phyloP scores from a whole-genome alignment of 2,797 vertebrate species.

The Chromis chromis region DNA sequence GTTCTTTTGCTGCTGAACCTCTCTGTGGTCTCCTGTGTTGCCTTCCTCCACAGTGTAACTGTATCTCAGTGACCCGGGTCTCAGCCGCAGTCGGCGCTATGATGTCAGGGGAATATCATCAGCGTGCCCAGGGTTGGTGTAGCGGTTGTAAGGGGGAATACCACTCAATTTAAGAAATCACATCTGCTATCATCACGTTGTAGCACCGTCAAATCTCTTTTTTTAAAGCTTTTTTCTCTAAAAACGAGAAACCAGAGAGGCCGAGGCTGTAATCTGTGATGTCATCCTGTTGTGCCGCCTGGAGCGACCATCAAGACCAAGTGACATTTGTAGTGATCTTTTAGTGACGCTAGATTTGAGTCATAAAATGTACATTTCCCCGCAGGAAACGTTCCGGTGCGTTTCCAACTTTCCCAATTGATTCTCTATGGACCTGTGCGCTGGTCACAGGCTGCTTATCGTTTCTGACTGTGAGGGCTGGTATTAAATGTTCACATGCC shows the following conservation, averaged over 20 bases:
- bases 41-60: constrained; percentile 59
- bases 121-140: constrained; percentile 35
- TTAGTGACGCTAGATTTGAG: constrained; percentile 29
- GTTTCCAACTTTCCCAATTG: constrained; percentile 57
- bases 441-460: constrained; percentile 41
- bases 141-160: constrained; percentile 43
- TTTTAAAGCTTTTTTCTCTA: constrained; percentile 9
- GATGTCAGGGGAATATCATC: constrained; percentile 60
- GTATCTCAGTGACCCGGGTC: constrained; percentile 66
- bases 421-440: constrained; percentile 50
- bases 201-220: constrained; percentile 37
- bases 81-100: constrained; percentile 45
- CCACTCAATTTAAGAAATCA: constrained; percentile 37
- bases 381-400: constrained; percentile 34
- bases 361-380: constrained; percentile 31
- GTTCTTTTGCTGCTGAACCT: constrained; percentile 20
- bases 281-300: constrained; percentile 43
- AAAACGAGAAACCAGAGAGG: constrained; percentile 51
- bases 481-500: constrained; percentile 25
- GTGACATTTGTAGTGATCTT: constrained; percentile 27
- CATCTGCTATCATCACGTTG: constrained; percentile 46
- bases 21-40: constrained; percentile 41
- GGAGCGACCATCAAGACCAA: constrained; percentile 29
- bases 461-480: constrained; percentile 16
- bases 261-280: constrained; percentile 44